Base-by-base conservation (phyloP, 2,797 vertebrate genomes). In the Amphiprion clarkii region DNA sequence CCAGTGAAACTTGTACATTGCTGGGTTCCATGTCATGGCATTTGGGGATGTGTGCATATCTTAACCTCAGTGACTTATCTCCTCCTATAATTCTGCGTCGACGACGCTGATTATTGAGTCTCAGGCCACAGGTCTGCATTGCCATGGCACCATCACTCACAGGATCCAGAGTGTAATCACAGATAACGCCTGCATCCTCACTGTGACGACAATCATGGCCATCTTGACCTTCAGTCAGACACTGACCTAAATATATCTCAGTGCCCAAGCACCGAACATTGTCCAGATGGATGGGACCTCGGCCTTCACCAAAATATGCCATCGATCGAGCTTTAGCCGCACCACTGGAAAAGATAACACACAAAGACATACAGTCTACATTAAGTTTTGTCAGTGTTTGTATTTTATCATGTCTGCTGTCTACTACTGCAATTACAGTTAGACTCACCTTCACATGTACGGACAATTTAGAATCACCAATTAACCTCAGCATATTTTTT, bases 71-170 rank as follows among this genome's bases (percentile, higher is more conserved):
- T 2, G 96, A 96, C 83, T 96, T 97, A 76, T 95, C 94, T 76
- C 96, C 96, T 62, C 96, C 96, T 29, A 97, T 95, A 74, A 97
- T 97, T 79, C 96, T 95, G 60, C 96, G 95, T 42, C 93, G 94
- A 17, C 96, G 94, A 0, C 90, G 90, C 89, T 88, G 91, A 76
- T 87, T 87, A n/a, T 88, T 91, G 68, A 91, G 88, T 48, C 88
- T 87, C 46, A 88, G 71, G 33, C 94, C 94, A 36, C 94, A 95
- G 71, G 82, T 85, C 52, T 86, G 88, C 12, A 68, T 78, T 1
- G 46, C 62, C 5, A 68, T 77, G 48, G 80, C 75, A 27, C 79
- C 66, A 8, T 89, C 87, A 44, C 92, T 89, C 12, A 79, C 64
- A 5, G 92, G 87, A 68, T 95, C 94, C 42, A 96, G 92, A 9